Evolutionary conservation across 23 tunicate species (phyloP).

Genomic region (Styela plicata): DNA sequence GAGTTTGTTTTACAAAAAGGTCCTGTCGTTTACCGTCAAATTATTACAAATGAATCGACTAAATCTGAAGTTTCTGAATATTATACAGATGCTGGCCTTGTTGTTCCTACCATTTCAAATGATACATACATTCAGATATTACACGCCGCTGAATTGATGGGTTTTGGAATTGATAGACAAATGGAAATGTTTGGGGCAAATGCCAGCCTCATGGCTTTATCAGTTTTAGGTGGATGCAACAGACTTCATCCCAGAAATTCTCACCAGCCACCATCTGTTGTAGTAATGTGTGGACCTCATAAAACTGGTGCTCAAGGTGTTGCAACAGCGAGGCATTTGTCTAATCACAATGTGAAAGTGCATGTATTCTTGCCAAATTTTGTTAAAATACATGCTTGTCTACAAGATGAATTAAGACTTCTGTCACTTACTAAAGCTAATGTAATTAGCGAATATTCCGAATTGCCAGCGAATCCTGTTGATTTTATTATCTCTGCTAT

Average conservation of each 20-base stretch:
- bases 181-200: slow-evolving; percentile 64
- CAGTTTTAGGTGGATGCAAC: slow-evolving; percentile 58
- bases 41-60: slow-evolving; percentile 37
- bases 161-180: slow-evolving; percentile 51
- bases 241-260: slow-evolving; percentile 74
- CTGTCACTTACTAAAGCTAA: slow-evolving; percentile 45
- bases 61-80: slow-evolving; percentile 55
- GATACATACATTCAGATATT: slow-evolving; percentile 38
- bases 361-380: slow-evolving; percentile 63
- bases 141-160: slow-evolving; percentile 52
- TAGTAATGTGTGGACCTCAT: slow-evolving; percentile 68
- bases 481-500: slow-evolving; percentile 67
- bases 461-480: slow-evolving; percentile 52
- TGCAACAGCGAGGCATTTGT: slow-evolving; percentile 79
- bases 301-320: slow-evolving; percentile 65
- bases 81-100: slow-evolving; percentile 87
- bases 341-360: slow-evolving; percentile 74
- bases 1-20: slow-evolving; percentile 66
- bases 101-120: slow-evolving; percentile 58
- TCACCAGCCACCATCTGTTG: slow-evolving; percentile 73
- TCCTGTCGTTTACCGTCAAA: slow-evolving; percentile 71
- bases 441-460: slow-evolving; percentile 46
- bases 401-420: slow-evolving; percentile 72
- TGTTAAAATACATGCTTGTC: slow-evolving; percentile 61
- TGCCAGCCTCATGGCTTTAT: slow-evolving; percentile 70